Conservation (phyloP, 2,888 invertebrate species). For the Macaria liturata region DNA sequence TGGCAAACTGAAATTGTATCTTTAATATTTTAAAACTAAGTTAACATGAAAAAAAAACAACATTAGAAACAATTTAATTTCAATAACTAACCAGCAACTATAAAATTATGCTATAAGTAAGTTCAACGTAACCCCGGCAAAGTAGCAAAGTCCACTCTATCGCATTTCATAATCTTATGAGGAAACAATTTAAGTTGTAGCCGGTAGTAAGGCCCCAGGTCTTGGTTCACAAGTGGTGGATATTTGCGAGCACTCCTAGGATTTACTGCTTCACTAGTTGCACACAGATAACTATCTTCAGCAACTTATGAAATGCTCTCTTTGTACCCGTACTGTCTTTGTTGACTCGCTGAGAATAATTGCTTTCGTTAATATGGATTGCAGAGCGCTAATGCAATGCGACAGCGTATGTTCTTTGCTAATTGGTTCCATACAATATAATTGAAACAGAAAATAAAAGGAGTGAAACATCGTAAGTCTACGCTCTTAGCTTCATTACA, state of each 20-base stretch:
- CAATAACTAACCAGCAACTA: too few species aligned
- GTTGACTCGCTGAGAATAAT: constrained; percentile 69
- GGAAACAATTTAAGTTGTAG: constrained; percentile 54
- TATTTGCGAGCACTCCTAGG: constrained; percentile 67
- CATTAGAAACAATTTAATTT: too few species aligned
- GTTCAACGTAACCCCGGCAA: neutral
- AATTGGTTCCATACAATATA: constrained; percentile 44
- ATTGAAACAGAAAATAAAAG: too few species aligned
- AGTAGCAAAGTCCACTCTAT: constrained; percentile 39
- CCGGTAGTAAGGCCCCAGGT: constrained; percentile 54
- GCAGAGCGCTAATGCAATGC: constrained; percentile 67
- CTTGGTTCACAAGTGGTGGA: constrained; percentile 55
- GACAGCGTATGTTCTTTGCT: constrained; percentile 67
- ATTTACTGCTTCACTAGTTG: constrained; percentile 78
- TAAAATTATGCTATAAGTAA: neutral
- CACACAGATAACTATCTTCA: constrained; percentile 70
- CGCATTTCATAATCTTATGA: constrained; percentile 43
- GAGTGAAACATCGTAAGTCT: constrained; percentile 38
- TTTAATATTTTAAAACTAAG: too few species aligned
- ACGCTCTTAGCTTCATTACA: constrained; percentile 18
- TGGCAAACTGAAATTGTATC: too few species aligned
- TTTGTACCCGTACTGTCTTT: constrained; percentile 63
- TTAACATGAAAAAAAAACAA: too few species aligned
- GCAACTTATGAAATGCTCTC: constrained; percentile 74
- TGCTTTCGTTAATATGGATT: constrained; percentile 67